Evolutionary conservation across 2,888 invertebrate genomes (phyloP), one percentile per base, ranked within the genome.

Genomic region (Bedellia somnulentella): DNA sequence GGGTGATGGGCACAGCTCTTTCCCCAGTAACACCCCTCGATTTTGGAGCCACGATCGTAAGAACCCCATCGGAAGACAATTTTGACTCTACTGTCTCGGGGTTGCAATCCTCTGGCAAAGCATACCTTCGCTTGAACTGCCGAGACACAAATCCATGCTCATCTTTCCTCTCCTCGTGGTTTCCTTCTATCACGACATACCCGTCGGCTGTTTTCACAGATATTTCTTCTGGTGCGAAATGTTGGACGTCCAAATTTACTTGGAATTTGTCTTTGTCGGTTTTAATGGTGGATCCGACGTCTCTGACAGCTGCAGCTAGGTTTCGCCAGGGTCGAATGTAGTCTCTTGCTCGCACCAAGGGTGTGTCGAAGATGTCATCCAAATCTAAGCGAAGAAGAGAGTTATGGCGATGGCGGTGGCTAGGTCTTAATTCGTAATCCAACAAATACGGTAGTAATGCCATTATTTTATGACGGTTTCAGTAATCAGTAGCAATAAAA

Each of bases 81-180:
- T 71, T 83, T 0, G 89, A 89, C 30, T 80, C 79, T 0, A 91
- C 83, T 9, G 80, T 75, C 15, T 82, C 82, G 2, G 86, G 71
- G 37, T 88, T 84, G 32, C 86, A 87, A 1, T 80, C 86, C 45
- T 85, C 81, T 1, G 92, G 91, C 24, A 91, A 52, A 1, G 80
- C 62, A 47, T 90, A 91, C 17, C 86, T 80, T 6, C 91, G 78
- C 13, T 83, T 80, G 42, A 91, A 87, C 37, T 89, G 85, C 5
- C 88, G 76, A 0, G 87, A 83, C 27, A 89, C 79, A 39, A 67
- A 85, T 0, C 89, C 89, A 45, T 87, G 85, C 3, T 85, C 82
- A 39, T 89, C 89, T 32, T 82, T 78, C 38, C 81, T 83, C 44
- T 90, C 89, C 41, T 88, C 87, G 43, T 91, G 91, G 47, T 86